These are phyloP conservation scores for Poeciliopsis turrubarensis DNA, from an alignment of 2,113 vertebrate species.

Conservation along the genomic window DNA sequence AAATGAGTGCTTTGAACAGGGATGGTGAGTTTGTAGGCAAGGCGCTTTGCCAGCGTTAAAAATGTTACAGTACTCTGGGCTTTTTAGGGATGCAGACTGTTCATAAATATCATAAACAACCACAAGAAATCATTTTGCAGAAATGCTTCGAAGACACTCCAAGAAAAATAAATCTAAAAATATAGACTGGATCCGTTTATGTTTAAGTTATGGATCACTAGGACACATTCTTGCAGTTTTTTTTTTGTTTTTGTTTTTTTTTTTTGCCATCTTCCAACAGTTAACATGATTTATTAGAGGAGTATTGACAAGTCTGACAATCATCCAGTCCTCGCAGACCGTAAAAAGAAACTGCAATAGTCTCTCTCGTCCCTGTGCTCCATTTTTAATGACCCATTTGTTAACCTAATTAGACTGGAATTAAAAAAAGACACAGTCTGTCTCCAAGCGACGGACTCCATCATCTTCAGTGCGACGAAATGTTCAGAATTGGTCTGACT, in stretches of 20 bases:
- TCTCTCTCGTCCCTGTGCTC: slow-evolving; percentile 17
- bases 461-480: not conserved
- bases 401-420: slow-evolving; percentile 55
- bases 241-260: too few species aligned
- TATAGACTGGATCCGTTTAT: too few species aligned
- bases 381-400: slow-evolving; percentile 53
- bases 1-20: not conserved
- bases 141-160: not conserved
- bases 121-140: not conserved
- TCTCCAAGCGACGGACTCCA: slow-evolving; percentile 21
- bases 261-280: not conserved
- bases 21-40: not conserved
- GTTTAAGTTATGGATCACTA: not conserved
- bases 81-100: not conserved
- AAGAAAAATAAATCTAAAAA: not conserved
- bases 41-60: too few species aligned
- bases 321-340: not conserved
- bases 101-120: not conserved
- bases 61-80: too few species aligned
- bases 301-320: not conserved
- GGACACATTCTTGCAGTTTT: not conserved
- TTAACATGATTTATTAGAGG: not conserved
- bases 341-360: slow-evolving; percentile 1
- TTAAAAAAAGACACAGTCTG: slow-evolving; percentile 30
- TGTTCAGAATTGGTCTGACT: not conserved